These are phyloP conservation scores for Chlorospingus semifuscus DNA, from an alignment of 2,797 vertebrate species.

Conservation along the genomic window DNA sequence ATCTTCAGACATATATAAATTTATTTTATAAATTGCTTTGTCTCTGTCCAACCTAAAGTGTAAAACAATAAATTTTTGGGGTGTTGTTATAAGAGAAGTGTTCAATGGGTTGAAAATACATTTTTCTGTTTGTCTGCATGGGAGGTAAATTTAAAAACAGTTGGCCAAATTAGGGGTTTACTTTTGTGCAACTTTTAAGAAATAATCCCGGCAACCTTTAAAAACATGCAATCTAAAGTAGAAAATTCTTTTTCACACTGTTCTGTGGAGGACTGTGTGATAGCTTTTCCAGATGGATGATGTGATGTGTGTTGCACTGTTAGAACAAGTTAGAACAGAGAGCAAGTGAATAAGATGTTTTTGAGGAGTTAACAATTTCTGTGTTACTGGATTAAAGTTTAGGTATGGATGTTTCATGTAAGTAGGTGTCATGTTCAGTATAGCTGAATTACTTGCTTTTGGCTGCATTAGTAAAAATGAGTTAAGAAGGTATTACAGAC, in stretches of 20 bases:
- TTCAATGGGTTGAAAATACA: background rate
- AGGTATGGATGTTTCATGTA: background rate
- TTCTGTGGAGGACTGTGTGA: background rate
- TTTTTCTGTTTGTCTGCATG: background rate
- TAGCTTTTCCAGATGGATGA: background rate
- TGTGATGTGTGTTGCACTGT: background rate
- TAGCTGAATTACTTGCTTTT: background rate
- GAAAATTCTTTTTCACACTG: background rate
- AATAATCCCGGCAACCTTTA: background rate
- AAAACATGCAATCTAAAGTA: background rate
- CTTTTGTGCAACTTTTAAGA: background rate
- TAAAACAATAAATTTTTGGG: background rate
- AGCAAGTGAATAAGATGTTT: background rate
- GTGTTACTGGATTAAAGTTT: background rate
- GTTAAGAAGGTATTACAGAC: background rate
- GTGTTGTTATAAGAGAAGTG: background rate
- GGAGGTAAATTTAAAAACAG: background rate
- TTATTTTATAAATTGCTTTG: background rate
- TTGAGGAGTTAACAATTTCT: background rate
- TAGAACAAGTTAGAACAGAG: background rate
- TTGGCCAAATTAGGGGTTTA: background rate
- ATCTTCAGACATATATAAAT: background rate
- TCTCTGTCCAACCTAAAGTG: background rate
- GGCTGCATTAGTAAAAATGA: background rate
- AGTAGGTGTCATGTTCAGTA: background rate